These are phyloP conservation scores for Mycteria americana DNA, from an alignment of 2,797 vertebrate species.

Conservation along the genomic window DNA sequence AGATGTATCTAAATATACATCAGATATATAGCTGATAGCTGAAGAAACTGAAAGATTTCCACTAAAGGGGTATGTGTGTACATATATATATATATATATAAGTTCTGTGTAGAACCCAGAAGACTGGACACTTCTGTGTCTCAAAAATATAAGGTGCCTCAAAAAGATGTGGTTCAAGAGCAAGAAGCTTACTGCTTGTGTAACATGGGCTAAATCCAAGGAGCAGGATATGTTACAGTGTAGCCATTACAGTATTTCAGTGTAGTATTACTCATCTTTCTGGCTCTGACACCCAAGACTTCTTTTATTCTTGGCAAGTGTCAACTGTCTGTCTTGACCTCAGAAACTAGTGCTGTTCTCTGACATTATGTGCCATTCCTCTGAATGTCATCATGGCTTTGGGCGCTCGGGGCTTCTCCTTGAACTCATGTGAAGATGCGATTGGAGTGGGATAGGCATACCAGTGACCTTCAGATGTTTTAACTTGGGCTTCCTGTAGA, in stretches of 20 bases:
- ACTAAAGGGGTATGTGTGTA: rapidly evolving
- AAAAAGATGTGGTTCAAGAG: not conserved
- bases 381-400: not conserved
- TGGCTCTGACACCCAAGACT: not conserved
- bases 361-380: not conserved
- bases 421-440: not conserved
- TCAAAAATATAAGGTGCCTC: not conserved
- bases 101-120: not conserved
- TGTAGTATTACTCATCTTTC: not conserved
- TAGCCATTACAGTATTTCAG: not conserved
- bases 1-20: not conserved
- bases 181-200: not conserved
- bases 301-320: not conserved
- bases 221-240: not conserved
- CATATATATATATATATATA: too few species aligned
- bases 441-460: not conserved
- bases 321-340: not conserved
- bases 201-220: not conserved
- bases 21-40: not conserved
- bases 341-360: not conserved
- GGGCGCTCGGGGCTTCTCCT: not conserved
- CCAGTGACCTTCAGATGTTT: not conserved
- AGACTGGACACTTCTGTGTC: not conserved
- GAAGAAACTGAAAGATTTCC: not conserved
- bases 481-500: not conserved